These are phyloP conservation scores for Meda fulgida DNA, from an alignment of 2,797 vertebrate genomes.

Conservation along the genomic window DNA sequence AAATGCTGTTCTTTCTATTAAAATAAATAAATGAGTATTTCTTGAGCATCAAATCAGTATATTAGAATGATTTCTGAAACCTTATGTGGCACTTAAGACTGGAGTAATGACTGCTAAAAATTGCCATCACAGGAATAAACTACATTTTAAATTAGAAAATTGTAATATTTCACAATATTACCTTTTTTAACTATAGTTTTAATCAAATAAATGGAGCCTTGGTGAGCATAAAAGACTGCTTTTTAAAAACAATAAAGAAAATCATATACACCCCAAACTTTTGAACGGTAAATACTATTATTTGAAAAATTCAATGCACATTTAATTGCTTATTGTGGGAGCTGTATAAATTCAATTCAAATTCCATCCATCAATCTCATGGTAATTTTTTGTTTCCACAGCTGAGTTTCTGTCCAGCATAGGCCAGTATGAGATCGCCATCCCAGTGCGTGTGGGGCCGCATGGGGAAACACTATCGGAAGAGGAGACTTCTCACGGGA, in stretches of 20 bases:
- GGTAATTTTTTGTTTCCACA: constrained; percentile 60
- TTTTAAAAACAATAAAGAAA: not conserved
- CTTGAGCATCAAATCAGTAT: not conserved
- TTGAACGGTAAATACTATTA: not conserved
- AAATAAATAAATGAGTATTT: no score
- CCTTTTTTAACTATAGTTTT: not conserved
- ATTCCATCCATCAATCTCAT: constrained; percentile 46
- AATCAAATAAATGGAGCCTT: not conserved
- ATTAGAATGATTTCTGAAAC: not conserved
- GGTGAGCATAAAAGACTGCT: not conserved
- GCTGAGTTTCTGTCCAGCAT: constrained; percentile 95
- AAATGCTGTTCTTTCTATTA: not conserved
- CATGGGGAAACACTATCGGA: constrained; percentile 84
- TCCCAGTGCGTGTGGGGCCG: constrained; percentile 90
- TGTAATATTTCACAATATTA: not conserved
- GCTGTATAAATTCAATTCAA: not conserved
- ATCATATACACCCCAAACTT: not conserved
- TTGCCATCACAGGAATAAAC: not conserved
- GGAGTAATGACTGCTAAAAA: not conserved
- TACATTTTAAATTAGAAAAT: not conserved
- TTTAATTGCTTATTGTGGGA: not conserved
- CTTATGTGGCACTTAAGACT: not conserved
- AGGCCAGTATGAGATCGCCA: constrained; percentile 93
- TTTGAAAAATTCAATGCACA: not conserved
- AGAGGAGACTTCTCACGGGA: constrained; percentile 63